A percentile compares a stretch with the other conserved stretches of the same genome.
phyloP scores from a whole-genome alignment of 2,888 invertebrate genomes.

The Epirrhoe tristata region DNA sequence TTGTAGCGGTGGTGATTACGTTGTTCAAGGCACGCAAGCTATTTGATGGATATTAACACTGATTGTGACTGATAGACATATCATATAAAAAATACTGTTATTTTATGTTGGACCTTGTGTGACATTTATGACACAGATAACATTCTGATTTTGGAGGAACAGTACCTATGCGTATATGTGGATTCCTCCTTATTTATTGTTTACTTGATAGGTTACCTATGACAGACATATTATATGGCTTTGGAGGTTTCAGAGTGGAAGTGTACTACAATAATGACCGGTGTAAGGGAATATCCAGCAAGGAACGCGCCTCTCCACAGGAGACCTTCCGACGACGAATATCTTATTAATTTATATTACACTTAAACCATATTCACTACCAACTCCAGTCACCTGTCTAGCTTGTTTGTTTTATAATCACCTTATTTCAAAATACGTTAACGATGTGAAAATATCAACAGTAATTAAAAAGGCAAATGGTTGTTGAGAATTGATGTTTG shows the following conservation, averaged over 20 bases:
- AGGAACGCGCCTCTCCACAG: constrained; percentile 60
- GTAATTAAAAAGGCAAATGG: constrained; percentile 80
- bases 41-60: constrained; percentile 50
- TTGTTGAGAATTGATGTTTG: constrained; percentile 69
- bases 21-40: constrained; percentile 35
- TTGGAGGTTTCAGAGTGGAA: constrained; percentile 43
- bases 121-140: not conserved
- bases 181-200: not conserved
- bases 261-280: constrained; percentile 54
- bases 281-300: constrained; percentile 48
- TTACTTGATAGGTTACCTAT: not conserved
- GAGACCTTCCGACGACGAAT: constrained; percentile 67
- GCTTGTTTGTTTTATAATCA: constrained; percentile 78
- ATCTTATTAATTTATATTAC: constrained; percentile 83
- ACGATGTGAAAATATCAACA: constrained; percentile 82
- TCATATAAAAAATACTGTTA: not conserved
- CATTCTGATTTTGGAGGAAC: not conserved
- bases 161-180: too few relatives aligned
- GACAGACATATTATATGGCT: constrained; percentile 4
- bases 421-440: constrained; percentile 73
- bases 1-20: constrained; percentile 38
- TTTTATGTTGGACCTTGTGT: not conserved
- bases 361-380: constrained; percentile 73
- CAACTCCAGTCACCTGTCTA: constrained; percentile 79
- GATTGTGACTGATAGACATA: constrained; percentile 39